Conservation (phyloP, 64 coral and sea anemone genomes). For the Dendronephthya gigantea region DNA sequence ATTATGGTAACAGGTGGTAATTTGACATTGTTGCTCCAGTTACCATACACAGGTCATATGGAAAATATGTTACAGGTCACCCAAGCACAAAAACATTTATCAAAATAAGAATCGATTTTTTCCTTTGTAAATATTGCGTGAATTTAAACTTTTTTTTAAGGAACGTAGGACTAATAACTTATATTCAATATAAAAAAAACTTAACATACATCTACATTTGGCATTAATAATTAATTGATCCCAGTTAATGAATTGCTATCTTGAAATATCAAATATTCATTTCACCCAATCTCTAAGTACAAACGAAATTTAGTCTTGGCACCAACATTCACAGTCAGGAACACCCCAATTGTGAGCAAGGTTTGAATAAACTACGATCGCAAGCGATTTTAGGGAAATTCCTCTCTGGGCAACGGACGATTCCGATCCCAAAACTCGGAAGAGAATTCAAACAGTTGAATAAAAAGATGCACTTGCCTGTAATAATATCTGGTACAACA, state of each 20-base stretch:
- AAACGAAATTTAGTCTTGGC: background rate
- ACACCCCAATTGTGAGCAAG: background rate
- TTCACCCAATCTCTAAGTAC: background rate
- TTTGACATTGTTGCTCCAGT: no score
- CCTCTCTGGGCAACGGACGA: background rate
- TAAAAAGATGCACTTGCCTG: conserved; percentile 29
- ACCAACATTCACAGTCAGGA: no score
- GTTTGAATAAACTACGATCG: background rate
- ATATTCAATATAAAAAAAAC: no score
- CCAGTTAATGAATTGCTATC: no score
- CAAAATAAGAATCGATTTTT: background rate
- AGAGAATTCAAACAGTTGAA: conserved; percentile 1
- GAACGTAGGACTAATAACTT: no score
- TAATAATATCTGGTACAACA: conserved; percentile 41
- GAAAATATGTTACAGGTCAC: no score
- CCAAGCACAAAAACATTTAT: no score
- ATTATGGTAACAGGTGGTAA: no score
- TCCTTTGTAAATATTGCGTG: background rate
- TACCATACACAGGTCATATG: no score
- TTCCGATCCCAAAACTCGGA: background rate
- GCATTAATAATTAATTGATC: no score
- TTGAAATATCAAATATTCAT: background rate
- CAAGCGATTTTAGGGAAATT: no score
- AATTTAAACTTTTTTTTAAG: background rate
- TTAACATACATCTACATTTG: no score